Evolutionary conservation across 2,888 invertebrate genomes (phyloP), one percentile per base, ranked within the genome.

Genomic region (Hofmannophila pseudospretella): DNA sequence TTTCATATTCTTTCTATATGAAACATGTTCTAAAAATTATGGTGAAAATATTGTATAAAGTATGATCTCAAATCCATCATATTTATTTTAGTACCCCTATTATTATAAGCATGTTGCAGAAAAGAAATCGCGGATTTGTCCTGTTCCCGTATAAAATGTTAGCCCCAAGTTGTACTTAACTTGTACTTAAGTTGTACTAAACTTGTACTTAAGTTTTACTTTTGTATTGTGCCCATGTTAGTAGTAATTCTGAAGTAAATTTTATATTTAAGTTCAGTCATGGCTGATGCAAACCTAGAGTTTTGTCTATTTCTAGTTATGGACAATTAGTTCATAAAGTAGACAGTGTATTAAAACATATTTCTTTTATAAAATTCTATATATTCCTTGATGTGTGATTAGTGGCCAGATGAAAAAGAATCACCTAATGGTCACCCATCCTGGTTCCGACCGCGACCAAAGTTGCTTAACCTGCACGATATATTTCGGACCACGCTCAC

Each of bases 201-300:
- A n/a, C n/a, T n/a, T n/a, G n/a, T n/a, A n/a, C n/a, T 20, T n/a
- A n/a, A n/a, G n/a, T n/a, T n/a, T n/a, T 31, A 20, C 10, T 33
- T 33, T 25, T 39, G 35, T 26, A 39, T 35, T 39, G 20, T 34
- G 38, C 34, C 38, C 38, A 28, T 12, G 7, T 35, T n/a, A 39
- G 35, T 32, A 35, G 34, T 39, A 39, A 34, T 39, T 38, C 34
- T 39, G 39, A 34, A 31, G 9, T 12, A 32, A 31, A 31, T 11
- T 13, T 4, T 7, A 3, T 5, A 3, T 20, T 5, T 20, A 20
- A 4, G 20, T 20, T 20, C 3, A 8, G 4, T 20, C 8, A 20
- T 8, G 20, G 20, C 8, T n/a, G 4, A 7, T 20, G 5, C 5
- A 20, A 20, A 3, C 3, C 3, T 4, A 19, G 4, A 19, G 2